phyloP scores from a whole-genome alignment of 2,888 invertebrate species.

The Portevinia maculata region DNA sequence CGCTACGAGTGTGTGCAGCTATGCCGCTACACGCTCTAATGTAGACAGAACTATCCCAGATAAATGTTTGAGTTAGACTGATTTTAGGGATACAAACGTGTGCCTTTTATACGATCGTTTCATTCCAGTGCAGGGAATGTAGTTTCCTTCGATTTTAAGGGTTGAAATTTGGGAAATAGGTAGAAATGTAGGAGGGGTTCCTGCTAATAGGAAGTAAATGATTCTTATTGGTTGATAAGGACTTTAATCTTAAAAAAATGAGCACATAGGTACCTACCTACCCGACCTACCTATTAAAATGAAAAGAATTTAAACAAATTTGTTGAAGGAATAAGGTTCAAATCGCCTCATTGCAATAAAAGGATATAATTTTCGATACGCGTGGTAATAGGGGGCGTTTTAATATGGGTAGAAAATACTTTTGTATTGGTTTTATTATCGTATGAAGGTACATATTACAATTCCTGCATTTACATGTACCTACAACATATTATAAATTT shows the following conservation, averaged over 20 bases:
- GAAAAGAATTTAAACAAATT: neutral
- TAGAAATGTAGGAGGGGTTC: conserved; percentile 1
- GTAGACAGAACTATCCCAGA: conserved; percentile 45
- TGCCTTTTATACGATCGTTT: conserved; percentile 56
- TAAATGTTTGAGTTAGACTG: conserved; percentile 68
- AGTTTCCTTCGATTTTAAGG: too few species aligned
- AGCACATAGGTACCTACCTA: too few species aligned
- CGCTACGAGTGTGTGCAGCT: conserved; percentile 58
- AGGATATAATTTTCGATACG: too few species aligned
- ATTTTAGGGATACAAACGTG: conserved; percentile 51
- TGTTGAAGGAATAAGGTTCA: too few species aligned
- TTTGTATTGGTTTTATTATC: too few species aligned
- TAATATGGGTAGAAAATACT: too few species aligned
- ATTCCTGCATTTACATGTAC: too few species aligned
- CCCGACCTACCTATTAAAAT: too few species aligned
- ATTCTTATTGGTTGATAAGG: conserved; percentile 32
- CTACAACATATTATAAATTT: too few species aligned
- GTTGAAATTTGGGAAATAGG: conserved; percentile 31
- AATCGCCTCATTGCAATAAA: too few species aligned
- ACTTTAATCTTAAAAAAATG: neutral
- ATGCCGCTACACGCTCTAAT: conserved; percentile 37
- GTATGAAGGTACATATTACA: too few species aligned
- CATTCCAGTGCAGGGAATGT: neutral
- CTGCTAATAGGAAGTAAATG: conserved; percentile 1
- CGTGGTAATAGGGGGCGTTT: too few species aligned